Evolutionary conservation across 2,797 vertebrate genomes (phyloP).

Genomic region (Pipistrellus pygmaeus): DNA sequence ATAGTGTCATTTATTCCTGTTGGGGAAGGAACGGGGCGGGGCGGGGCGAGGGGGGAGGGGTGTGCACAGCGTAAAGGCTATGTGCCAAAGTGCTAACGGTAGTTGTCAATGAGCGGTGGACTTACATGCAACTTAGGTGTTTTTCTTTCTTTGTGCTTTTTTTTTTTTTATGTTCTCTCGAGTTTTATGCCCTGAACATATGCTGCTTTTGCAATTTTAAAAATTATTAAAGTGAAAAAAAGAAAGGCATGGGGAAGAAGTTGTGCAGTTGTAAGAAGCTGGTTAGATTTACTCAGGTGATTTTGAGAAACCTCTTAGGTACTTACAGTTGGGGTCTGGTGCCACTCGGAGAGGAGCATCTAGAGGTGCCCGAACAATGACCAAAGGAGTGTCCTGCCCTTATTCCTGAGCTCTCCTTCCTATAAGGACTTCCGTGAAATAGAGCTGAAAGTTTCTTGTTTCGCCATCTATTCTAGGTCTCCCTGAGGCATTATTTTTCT

Average conservation of each 20-base stretch:
- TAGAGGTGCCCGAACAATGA: background rate
- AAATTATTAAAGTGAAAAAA: conserved; percentile 20
- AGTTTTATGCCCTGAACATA: conserved; percentile 32
- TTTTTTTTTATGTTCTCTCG: conserved; percentile 25
- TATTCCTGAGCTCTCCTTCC: background rate
- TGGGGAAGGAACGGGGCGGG: background rate
- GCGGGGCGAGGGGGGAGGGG: too few species aligned
- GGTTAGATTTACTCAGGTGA: background rate
- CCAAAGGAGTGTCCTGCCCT: background rate
- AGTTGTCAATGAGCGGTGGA: background rate
- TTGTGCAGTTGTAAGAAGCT: background rate
- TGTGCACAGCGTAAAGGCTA: background rate
- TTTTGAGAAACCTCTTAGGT: background rate
- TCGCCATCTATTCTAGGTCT: background rate
- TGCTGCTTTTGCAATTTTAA: conserved; percentile 47
- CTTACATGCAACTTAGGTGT: background rate
- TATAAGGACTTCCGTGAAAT: background rate
- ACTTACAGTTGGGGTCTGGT: background rate
- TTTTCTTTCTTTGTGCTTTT: conserved; percentile 15
- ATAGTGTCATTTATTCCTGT: background rate
- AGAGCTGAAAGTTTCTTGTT: background rate
- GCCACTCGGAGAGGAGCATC: background rate
- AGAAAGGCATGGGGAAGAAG: background rate
- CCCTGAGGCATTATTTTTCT: background rate
- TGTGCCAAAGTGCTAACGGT: background rate